Conservation (phyloP, 2,888 invertebrate species). For the Tetragonisca angustula region DNA sequence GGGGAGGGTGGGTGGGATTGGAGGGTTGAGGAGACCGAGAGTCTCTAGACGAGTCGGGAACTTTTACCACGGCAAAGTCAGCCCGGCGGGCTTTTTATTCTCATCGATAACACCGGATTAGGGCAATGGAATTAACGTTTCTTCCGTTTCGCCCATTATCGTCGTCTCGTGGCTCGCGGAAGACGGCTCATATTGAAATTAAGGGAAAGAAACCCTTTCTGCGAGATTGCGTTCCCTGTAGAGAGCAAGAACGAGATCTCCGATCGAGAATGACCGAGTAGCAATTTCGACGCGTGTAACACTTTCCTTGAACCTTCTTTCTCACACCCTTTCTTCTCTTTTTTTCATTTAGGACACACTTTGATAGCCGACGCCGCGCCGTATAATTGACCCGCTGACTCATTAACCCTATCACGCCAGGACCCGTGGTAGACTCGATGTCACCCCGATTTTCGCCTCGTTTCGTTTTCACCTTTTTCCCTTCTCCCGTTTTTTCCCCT, state of each 20-base stretch:
- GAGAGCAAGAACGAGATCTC: background rate
- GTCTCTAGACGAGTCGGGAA: background rate
- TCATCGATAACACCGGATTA: slow-evolving; percentile 40
- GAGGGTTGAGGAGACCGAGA: background rate
- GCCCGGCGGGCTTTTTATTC: slow-evolving; percentile 24
- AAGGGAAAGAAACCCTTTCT: background rate
- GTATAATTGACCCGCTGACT: slow-evolving; percentile 62
- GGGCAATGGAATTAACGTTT: slow-evolving; percentile 43
- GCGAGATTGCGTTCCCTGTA: background rate
- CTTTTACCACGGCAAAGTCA: slow-evolving; percentile 20
- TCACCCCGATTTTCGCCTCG: slow-evolving; percentile 49
- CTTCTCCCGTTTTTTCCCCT: background rate
- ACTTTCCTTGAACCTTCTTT: background rate
- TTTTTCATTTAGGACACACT: slow-evolving; percentile 17
- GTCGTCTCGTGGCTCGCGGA: background rate
- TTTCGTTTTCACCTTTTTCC: slow-evolving; percentile 34
- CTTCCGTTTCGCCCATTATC: slow-evolving; percentile 27
- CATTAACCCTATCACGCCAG: slow-evolving; percentile 50
- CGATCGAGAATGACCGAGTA: background rate
- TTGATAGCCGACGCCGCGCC: background rate
- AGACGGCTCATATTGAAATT: slow-evolving; percentile 23
- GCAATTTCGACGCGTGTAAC: background rate
- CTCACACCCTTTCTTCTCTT: background rate
- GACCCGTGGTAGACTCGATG: slow-evolving; percentile 23
- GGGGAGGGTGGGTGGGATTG: background rate